Percentiles rank a stretch among this genome's conserved stretches.
Conservation (phyloP, 2,888 invertebrate genomes). For the Lasioglossum malachurum region DNA sequence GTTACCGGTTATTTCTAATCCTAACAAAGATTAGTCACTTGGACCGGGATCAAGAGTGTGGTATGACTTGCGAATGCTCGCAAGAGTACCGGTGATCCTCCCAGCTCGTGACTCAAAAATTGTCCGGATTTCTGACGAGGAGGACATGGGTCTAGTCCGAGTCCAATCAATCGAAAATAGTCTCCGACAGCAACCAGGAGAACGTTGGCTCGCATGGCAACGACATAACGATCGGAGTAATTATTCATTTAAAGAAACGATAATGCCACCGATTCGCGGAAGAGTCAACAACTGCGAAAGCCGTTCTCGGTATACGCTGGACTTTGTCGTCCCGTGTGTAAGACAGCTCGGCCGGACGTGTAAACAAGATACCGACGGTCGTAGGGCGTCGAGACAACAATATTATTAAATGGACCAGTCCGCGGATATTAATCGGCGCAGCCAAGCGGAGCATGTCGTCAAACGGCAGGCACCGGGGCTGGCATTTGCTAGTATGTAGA, state of each 20-base stretch:
- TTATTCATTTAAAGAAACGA: slow-evolving; percentile 70
- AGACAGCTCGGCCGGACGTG: slow-evolving; percentile 42
- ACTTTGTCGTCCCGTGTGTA: slow-evolving; percentile 68
- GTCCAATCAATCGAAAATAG: background rate
- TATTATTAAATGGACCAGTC: slow-evolving; percentile 55
- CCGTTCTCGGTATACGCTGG: slow-evolving; percentile 63
- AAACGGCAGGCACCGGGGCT: slow-evolving; percentile 12
- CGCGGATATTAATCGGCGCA: slow-evolving; percentile 55
- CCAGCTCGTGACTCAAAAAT: background rate
- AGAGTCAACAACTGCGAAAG: slow-evolving; percentile 67
- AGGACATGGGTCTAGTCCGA: background rate
- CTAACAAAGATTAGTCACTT: background rate
- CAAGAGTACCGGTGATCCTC: background rate
- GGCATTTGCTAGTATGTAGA: background rate
- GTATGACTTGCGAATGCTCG: background rate
- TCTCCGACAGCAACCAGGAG: background rate
- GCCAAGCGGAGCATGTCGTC: slow-evolving; percentile 25
- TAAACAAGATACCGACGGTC: slow-evolving; percentile 72
- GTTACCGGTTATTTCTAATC: background rate
- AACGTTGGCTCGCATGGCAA: slow-evolving; percentile 17
- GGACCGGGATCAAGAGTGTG: background rate
- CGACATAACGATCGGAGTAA: slow-evolving; percentile 53
- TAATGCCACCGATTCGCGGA: slow-evolving; percentile 71
- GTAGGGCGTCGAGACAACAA: slow-evolving; percentile 45
- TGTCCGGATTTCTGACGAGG: background rate